Evolutionary conservation across 2,113 vertebrate species (phyloP).

Genomic region (Oreochromis spilurus): DNA sequence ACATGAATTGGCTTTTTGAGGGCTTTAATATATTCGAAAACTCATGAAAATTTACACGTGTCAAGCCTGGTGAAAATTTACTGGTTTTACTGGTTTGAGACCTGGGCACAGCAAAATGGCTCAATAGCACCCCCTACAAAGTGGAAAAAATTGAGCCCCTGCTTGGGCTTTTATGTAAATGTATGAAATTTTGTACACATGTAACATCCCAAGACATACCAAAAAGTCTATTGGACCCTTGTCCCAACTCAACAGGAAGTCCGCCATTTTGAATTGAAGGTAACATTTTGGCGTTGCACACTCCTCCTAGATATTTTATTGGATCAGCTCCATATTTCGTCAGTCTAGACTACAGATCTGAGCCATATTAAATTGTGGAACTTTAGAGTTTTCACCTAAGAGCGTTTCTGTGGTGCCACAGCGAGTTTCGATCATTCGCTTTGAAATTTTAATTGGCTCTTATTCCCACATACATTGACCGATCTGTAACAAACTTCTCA

Average conservation of each 20-base stretch:
- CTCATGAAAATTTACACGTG: background rate
- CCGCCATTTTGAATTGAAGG: background rate
- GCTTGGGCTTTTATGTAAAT: accelerated
- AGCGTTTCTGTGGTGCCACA: background rate
- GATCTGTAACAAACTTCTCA: background rate
- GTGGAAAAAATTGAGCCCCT: accelerated
- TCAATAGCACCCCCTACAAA: accelerated
- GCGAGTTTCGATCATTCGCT: accelerated
- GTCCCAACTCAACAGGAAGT: background rate
- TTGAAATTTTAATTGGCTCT: background rate
- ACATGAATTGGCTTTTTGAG: background rate
- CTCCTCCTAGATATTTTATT: accelerated
- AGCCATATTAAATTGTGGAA: accelerated
- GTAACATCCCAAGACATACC: background rate
- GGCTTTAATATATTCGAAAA: background rate
- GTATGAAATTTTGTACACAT: background rate
- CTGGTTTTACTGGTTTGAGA: background rate
- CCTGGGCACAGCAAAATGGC: background rate
- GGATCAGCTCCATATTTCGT: background rate
- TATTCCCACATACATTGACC: background rate
- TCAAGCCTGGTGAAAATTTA: background rate
- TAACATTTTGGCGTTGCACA: background rate
- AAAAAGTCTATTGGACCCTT: background rate
- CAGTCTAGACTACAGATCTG: background rate
- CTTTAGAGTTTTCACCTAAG: background rate